A percentile compares a stretch with the other conserved stretches of the same genome.
phyloP scores from a whole-genome alignment of 1,140 invertebrate genomes.

The Aradophagus sp. region DNA sequence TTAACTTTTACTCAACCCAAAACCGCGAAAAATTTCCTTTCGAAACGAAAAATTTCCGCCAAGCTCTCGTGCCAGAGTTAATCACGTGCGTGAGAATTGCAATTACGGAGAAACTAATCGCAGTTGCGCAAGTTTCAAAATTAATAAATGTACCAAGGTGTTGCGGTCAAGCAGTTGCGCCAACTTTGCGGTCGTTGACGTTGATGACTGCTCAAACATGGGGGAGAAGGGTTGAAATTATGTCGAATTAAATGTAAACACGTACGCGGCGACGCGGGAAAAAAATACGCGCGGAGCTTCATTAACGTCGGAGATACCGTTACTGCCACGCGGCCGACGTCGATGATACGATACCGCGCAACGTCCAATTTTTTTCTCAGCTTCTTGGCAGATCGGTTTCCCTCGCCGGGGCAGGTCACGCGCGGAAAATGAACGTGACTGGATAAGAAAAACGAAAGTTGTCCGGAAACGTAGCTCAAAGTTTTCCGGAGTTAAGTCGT shows the following conservation, averaged over 20 bases:
- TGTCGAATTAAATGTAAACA: conserved; percentile 25
- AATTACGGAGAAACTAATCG: too few species aligned
- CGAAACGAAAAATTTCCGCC: too few species aligned
- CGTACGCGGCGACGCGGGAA: too few species aligned
- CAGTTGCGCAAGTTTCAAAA: too few species aligned
- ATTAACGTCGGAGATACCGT: conserved; percentile 8
- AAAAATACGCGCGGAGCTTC: conserved; percentile 14
- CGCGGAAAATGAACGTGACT: conserved; percentile 54
- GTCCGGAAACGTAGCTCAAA: conserved; percentile 25
- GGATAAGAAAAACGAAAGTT: conserved; percentile 56
- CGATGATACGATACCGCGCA: conserved; percentile 31
- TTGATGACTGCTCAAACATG: too few species aligned
- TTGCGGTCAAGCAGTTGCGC: background rate
- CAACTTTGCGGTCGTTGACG: background rate
- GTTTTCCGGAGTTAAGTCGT: conserved; percentile 46
- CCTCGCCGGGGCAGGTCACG: conserved; percentile 50
- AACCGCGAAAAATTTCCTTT: too few species aligned
- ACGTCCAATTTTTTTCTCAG: conserved; percentile 43
- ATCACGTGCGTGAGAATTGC: too few species aligned
- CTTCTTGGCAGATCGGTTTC: conserved; percentile 49
- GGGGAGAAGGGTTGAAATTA: background rate
- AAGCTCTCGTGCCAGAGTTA: too few species aligned
- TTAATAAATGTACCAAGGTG: too few species aligned
- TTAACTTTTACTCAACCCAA: too few species aligned
- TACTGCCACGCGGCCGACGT: conserved; percentile 11